Evolutionary conservation across 2,797 vertebrate genomes (phyloP), one percentile per base, ranked within the genome.

Genomic region (Poeciliopsis gracilis): DNA sequence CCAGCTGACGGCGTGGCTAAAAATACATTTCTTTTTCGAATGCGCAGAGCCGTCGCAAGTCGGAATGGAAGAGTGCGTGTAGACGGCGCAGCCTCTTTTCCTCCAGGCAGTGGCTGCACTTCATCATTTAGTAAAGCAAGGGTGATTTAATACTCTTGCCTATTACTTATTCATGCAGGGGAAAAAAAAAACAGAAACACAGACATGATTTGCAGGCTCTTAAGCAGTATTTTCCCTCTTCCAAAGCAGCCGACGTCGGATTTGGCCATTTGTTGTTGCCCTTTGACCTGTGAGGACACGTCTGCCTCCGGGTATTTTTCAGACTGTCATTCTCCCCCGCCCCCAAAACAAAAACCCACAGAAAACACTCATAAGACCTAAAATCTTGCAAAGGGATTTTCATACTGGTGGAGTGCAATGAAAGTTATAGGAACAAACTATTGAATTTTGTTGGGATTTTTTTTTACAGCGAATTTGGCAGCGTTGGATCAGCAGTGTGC

Each of bases 161-260:
- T 77, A 83, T 91, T 86, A 89, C 66, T 91, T 88, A 90, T 90
- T 88, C 67, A 89, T 86, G 79, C 81, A 59, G 74, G 87, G 71
- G 70, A 38, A 38, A 38, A 33, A 30, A 30, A 73, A 84, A 67
- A 67, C 76, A 81, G 66, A 85, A 84, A 84, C 87, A 82, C 20
- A 13, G 61, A 3, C 47, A 69, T 84, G 83, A 89, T 89, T 87
- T 89, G 76, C 86, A 78, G 57, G 73, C 82, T 79, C 75, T 7
- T 77, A 85, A 81, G 75, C 67, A 81, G 75, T 67, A 16, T 71
- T 85, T 82, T 38, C 3, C 78, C 79, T 80, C 71, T 79, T 78
- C 70, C 46, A 47, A 81, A 76, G 73, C 57, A 71, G 69, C 78
- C n/a, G 23, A 51, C 41, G 33, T 61, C 81, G 45, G 51, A 88